These are phyloP conservation scores for Drosophila ogumai DNA, from an alignment of 1,140 invertebrate genomes.

Conservation along the genomic window DNA sequence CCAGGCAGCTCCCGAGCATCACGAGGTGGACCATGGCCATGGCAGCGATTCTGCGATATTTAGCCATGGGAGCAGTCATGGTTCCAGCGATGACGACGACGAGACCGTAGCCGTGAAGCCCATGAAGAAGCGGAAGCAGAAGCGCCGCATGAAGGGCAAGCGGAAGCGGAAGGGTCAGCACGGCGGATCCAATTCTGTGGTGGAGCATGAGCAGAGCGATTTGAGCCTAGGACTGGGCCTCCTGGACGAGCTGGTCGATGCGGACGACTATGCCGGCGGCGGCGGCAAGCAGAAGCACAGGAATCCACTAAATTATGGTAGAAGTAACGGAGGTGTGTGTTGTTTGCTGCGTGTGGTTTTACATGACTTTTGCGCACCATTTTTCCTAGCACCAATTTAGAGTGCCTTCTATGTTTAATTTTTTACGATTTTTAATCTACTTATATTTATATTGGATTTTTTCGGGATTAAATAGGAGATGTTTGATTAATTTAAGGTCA, in stretches of 20 bases:
- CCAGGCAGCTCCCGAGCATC: conserved; percentile 69
- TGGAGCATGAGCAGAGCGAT: conserved; percentile 68
- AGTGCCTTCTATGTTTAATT: conserved; percentile 61
- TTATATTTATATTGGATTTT: neutral
- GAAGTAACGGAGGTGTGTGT: conserved; percentile 84
- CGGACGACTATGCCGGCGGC: conserved; percentile 49
- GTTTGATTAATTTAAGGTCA: neutral
- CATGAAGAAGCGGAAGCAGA: conserved; percentile 57
- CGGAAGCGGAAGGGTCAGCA: conserved; percentile 72
- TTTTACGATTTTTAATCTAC: neutral
- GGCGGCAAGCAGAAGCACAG: conserved; percentile 78
- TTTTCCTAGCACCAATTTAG: conserved; percentile 67
- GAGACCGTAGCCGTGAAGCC: conserved; percentile 39
- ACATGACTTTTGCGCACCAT: conserved; percentile 80
- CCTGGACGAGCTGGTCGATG: conserved; percentile 71
- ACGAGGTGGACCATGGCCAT: conserved; percentile 55
- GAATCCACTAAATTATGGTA: conserved; percentile 82
- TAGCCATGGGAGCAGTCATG: conserved; percentile 30
- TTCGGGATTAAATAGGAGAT: neutral
- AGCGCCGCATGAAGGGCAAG: conserved; percentile 67
- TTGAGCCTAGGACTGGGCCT: conserved; percentile 62
- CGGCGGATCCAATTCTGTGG: conserved; percentile 20
- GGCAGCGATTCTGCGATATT: conserved; percentile 39
- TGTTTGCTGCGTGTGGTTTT: conserved; percentile 84
- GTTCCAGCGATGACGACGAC: conserved; percentile 18